Evolutionary conservation across 2,888 invertebrate species (phyloP).

Genomic region (Euplagia quadripunctaria): DNA sequence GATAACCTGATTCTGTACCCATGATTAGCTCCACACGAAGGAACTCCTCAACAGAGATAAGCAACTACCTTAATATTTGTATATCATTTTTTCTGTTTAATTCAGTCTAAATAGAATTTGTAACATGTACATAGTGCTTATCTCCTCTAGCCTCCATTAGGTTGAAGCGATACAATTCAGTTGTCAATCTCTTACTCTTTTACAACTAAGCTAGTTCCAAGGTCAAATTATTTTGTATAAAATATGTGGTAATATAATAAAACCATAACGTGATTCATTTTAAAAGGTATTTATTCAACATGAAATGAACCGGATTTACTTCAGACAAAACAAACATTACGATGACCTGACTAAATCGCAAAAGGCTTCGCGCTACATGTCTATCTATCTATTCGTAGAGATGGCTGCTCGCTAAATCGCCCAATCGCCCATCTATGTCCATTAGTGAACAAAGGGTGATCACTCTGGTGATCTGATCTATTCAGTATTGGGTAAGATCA

Average conservation of each 20-base stretch:
- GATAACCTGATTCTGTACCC: too few species aligned
- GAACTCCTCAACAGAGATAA: too few species aligned
- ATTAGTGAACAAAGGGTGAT: slow-evolving; percentile 23
- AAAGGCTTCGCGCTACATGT: slow-evolving; percentile 56
- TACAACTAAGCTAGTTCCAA: too few species aligned
- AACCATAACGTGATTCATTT: slow-evolving; percentile 45
- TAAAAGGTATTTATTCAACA: slow-evolving; percentile 80
- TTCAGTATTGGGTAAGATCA: slow-evolving; percentile 24
- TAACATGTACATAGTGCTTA: too few species aligned
- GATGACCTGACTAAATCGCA: slow-evolving; percentile 65
- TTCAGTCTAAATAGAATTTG: too few species aligned
- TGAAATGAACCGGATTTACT: slow-evolving; percentile 70
- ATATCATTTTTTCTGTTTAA: too few species aligned
- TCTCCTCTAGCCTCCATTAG: too few species aligned
- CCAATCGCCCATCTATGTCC: slow-evolving; percentile 34
- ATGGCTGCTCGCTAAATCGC: slow-evolving; percentile 45
- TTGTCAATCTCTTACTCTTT: too few species aligned
- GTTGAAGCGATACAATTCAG: too few species aligned
- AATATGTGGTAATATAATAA: slow-evolving; percentile 30
- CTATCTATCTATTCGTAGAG: slow-evolving; percentile 50
- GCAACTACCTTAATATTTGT: too few species aligned
- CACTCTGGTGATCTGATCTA: slow-evolving; percentile 28
- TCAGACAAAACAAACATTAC: slow-evolving; percentile 63
- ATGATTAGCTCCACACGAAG: too few species aligned
- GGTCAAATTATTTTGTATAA: too few species aligned